Conservation (phyloP, 2,888 invertebrate genomes). For the Neoaliturus tenellus region DNA sequence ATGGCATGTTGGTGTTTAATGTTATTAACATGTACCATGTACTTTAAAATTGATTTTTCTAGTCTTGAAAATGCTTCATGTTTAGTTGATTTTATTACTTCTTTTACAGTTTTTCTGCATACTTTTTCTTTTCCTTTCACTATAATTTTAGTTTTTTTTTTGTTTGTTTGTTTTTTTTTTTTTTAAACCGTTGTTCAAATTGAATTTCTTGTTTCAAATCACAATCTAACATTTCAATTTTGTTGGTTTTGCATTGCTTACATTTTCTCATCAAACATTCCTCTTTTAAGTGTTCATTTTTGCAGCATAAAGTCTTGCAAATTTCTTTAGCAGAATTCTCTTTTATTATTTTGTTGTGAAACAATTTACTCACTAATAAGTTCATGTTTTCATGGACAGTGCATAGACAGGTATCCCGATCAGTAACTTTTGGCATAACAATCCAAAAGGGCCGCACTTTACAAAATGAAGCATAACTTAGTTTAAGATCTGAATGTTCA, state of each 20-base stretch:
- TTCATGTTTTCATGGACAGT: slow-evolving; percentile 48
- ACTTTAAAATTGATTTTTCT: slow-evolving; percentile 36
- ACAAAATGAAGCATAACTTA: slow-evolving; percentile 62
- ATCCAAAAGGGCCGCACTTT: slow-evolving; percentile 57
- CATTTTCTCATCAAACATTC: slow-evolving; percentile 48
- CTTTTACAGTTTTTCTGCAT: slow-evolving; percentile 45
- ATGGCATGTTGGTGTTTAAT: slow-evolving; percentile 50
- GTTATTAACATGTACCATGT: slow-evolving; percentile 42
- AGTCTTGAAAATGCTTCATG: slow-evolving; percentile 25
- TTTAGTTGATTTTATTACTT: background rate
- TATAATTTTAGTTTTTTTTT: slow-evolving; percentile 19
- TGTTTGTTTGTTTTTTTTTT: too few species aligned
- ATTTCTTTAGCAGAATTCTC: slow-evolving; percentile 38
- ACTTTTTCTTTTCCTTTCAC: slow-evolving; percentile 32
- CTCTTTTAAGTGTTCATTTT: slow-evolving; percentile 41
- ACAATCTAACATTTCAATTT: too few species aligned
- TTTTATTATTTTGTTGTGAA: slow-evolving; percentile 39
- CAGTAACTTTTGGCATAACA: slow-evolving; percentile 7
- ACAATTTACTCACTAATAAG: slow-evolving; percentile 22
- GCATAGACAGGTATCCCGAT: slow-evolving; percentile 49
- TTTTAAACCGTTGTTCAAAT: slow-evolving; percentile 16
- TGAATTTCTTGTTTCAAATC: slow-evolving; percentile 24
- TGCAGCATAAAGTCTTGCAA: slow-evolving; percentile 50
- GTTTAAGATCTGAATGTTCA: slow-evolving; percentile 54
- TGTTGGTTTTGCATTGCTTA: slow-evolving; percentile 29